Percentiles rank a stretch among this genome's conserved stretches.
phyloP scores from a whole-genome alignment of 1,140 invertebrate species.

The Arctopsyche grandis region DNA sequence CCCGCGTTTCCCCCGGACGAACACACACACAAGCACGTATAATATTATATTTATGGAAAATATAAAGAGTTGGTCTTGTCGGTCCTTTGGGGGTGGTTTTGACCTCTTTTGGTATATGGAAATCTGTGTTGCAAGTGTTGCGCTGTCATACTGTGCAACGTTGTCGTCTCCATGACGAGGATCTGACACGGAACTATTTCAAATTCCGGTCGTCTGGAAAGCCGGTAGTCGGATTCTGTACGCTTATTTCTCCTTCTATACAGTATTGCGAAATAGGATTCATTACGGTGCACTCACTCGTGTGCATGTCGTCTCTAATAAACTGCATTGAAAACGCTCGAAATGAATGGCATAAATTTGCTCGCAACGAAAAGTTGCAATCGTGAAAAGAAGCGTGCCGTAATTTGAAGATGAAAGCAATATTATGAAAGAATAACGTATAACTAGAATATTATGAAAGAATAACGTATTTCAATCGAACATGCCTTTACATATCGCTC shows the following conservation, averaged over 20 bases:
- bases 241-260: background rate
- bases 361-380: no score
- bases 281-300: conserved; percentile 11
- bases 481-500: no score
- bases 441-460: no score
- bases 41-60: background rate
- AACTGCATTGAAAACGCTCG: conserved; percentile 9
- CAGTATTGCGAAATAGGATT: conserved; percentile 9
- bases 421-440: no score
- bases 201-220: conserved; percentile 2
- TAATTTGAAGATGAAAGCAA: no score
- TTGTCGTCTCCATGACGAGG: conserved; percentile 11
- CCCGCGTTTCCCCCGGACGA: conserved; percentile 17
- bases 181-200: conserved; percentile 24
- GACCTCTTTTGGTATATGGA: background rate
- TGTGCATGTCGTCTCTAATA: background rate
- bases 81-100: background rate
- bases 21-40: background rate
- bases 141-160: conserved; percentile 1
- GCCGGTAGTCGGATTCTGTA: conserved; percentile 1
- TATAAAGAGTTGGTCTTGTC: background rate
- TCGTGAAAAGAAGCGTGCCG: no score
- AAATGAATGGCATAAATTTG: background rate
- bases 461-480: no score
- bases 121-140: conserved; percentile 17